phyloP scores from a whole-genome alignment of 2,888 invertebrate genomes.

The Hyposoter dolosus region DNA sequence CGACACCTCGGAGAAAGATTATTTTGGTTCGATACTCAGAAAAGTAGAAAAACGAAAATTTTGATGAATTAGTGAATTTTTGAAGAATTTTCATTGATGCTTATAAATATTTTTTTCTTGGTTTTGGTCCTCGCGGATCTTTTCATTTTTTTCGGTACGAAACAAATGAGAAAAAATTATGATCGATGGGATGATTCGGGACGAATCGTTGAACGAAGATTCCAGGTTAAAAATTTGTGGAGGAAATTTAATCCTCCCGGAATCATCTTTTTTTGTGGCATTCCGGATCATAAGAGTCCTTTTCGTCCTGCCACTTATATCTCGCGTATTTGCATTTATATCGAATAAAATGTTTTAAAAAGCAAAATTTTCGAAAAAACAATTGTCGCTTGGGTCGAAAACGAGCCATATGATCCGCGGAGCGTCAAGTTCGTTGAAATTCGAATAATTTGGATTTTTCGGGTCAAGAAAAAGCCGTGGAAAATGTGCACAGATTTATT shows the following conservation, averaged over 20 bases:
- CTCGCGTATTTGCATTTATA: too few species aligned
- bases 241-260: background rate
- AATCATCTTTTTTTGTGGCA: too few species aligned
- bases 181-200: background rate
- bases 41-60: background rate
- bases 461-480: background rate
- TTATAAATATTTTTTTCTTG: too few species aligned
- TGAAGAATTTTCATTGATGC: background rate
- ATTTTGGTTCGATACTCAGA: background rate
- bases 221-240: background rate
- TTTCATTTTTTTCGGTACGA: background rate
- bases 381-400: too few species aligned
- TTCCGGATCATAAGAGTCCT: too few species aligned
- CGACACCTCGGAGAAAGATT: background rate
- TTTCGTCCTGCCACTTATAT: too few species aligned
- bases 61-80: background rate
- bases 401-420: too few species aligned
- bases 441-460: background rate
- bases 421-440: too few species aligned
- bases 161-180: background rate
- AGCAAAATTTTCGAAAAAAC: too few species aligned
- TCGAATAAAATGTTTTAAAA: too few species aligned
- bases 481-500: conserved; percentile 71
- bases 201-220: background rate
- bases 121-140: too few species aligned